Percentiles rank a stretch among this genome's conserved stretches.
Conservation (phyloP, 1,140 invertebrate genomes). For the Aphaenogaster ashmeadi region DNA sequence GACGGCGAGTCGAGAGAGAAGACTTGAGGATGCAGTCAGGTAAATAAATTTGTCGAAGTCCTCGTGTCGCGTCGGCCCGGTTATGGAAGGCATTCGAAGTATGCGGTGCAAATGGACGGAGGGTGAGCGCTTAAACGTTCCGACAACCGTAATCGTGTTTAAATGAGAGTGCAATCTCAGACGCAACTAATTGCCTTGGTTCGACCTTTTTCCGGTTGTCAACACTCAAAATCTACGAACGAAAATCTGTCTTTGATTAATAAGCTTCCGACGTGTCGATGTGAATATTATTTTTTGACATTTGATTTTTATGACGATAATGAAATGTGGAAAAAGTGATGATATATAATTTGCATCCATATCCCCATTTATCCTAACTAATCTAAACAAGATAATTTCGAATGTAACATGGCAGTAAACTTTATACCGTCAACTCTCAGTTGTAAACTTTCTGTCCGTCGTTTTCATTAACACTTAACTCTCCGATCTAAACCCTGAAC, state of each 20-base stretch:
- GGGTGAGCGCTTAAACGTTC: constrained; percentile 68
- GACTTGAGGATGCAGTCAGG: constrained; percentile 54
- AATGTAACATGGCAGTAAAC: constrained; percentile 36
- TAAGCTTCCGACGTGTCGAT: neutral
- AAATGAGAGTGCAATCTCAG: constrained; percentile 67
- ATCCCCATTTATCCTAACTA: neutral
- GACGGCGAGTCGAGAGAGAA: neutral
- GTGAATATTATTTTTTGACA: neutral
- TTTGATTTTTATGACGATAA: neutral
- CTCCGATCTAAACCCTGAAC: constrained; percentile 32
- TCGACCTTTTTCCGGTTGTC: neutral
- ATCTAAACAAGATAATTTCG: constrained; percentile 37
- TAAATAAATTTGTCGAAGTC: constrained; percentile 76
- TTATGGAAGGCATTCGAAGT: constrained; percentile 72
- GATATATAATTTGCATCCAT: neutral
- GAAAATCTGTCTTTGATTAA: neutral
- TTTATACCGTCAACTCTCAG: constrained; percentile 32
- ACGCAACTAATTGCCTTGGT: constrained; percentile 12
- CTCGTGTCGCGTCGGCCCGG: constrained; percentile 60
- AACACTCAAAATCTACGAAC: neutral
- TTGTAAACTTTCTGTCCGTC: constrained; percentile 37
- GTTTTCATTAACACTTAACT: constrained; percentile 60
- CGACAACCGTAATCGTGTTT: constrained; percentile 56
- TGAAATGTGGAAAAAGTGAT: neutral
- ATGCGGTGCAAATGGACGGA: constrained; percentile 68